A percentile compares a stretch with the other conserved stretches of the same genome.
These are phyloP conservation scores for Megaleporinus macrocephalus DNA, from an alignment of 2,113 vertebrate species.

Conservation along the genomic window DNA sequence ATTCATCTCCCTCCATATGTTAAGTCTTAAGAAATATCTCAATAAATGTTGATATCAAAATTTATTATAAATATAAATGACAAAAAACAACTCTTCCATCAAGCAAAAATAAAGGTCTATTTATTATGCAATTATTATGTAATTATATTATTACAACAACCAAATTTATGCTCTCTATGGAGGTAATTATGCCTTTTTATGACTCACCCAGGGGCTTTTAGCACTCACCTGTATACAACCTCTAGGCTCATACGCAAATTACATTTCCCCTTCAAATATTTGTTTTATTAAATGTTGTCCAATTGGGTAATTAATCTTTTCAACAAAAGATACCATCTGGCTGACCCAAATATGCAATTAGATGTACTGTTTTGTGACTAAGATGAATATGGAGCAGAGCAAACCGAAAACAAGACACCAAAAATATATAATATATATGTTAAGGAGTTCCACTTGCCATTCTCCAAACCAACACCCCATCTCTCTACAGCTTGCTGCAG, in stretches of 20 bases:
- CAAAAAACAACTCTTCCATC: no score
- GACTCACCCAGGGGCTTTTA: slow-evolving; percentile 62
- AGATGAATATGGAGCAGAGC: slow-evolving; percentile 67
- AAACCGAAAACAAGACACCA: slow-evolving; percentile 47
- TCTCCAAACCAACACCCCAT: neutral
- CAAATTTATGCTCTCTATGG: no score
- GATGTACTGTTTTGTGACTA: slow-evolving; percentile 68
- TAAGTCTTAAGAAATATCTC: no score
- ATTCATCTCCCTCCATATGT: no score
- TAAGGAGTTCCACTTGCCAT: slow-evolving; percentile 42
- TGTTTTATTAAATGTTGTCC: slow-evolving; percentile 77
- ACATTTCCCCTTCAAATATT: slow-evolving; percentile 76
- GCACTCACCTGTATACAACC: slow-evolving; percentile 69
- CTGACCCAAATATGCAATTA: slow-evolving; percentile 75
- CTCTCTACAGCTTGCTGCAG: slow-evolving; percentile 4
- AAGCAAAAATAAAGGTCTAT: no score
- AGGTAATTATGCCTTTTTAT: slow-evolving; percentile 67
- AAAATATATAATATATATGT: slow-evolving; percentile 37
- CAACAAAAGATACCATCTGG: slow-evolving; percentile 78
- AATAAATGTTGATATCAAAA: no score
- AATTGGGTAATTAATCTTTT: slow-evolving; percentile 75
- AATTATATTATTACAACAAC: no score
- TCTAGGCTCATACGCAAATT: slow-evolving; percentile 65
- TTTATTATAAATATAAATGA: no score
- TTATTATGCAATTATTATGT: no score